Evolutionary conservation across 2,797 vertebrate species (phyloP).

Genomic region (Danio kyathit): DNA sequence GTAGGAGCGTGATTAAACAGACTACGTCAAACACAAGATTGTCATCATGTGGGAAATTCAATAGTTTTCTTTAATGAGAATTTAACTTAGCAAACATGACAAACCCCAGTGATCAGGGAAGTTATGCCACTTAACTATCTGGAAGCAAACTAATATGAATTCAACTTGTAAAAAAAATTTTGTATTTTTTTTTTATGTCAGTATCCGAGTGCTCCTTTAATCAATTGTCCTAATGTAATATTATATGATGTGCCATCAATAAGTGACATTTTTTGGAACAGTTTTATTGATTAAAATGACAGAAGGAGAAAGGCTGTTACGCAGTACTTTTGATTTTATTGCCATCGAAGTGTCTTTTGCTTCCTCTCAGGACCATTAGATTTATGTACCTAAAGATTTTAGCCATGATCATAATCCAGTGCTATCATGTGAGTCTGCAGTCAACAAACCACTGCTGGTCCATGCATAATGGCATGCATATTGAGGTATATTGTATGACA

Average conservation of each 20-base stretch:
- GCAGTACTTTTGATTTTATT: constrained; percentile 42
- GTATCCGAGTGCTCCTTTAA: background rate
- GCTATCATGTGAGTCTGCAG: constrained; percentile 12
- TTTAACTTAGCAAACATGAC: background rate
- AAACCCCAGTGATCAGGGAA: background rate
- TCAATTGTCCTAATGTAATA: background rate
- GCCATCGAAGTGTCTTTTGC: constrained; percentile 1
- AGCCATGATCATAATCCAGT: constrained; percentile 1
- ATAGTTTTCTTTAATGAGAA: background rate
- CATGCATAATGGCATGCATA: background rate
- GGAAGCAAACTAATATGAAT: background rate
- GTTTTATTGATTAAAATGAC: constrained; percentile 42
- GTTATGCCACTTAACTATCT: background rate
- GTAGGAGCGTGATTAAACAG: background rate
- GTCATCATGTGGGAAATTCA: constrained; percentile 5
- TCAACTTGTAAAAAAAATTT: background rate
- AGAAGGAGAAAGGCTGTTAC: constrained; percentile 42
- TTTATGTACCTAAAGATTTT: constrained; percentile 64
- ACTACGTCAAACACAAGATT: background rate
- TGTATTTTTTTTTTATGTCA: background rate
- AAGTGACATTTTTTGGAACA: constrained; percentile 20
- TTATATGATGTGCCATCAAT: constrained; percentile 11
- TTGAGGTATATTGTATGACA: background rate
- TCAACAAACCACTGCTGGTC: constrained; percentile 44
- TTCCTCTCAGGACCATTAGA: constrained; percentile 27